Conservation (phyloP, 2,888 invertebrate genomes). For the Heliconius ethilla region DNA sequence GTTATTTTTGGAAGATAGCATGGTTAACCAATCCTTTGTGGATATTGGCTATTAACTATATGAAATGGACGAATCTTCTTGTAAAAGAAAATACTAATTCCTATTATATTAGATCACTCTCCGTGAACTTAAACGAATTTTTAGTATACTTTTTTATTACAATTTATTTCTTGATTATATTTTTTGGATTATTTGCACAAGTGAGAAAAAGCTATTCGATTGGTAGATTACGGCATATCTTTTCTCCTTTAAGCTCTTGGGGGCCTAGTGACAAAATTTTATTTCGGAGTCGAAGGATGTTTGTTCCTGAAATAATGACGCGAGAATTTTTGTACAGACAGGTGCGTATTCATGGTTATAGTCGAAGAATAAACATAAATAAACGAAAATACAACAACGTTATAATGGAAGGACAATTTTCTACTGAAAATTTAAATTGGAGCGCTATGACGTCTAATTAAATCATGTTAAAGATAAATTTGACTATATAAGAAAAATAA, state of each 20-base stretch:
- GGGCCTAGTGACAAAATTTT: slow-evolving; percentile 68
- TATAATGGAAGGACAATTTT: slow-evolving; percentile 42
- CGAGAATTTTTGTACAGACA: slow-evolving; percentile 77
- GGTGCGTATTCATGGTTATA: slow-evolving; percentile 68
- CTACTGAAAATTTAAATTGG: slow-evolving; percentile 55
- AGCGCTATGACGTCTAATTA: slow-evolving; percentile 62
- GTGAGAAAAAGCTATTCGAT: slow-evolving; percentile 50
- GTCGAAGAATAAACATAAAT: slow-evolving; percentile 30
- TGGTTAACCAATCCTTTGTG: slow-evolving; percentile 68
- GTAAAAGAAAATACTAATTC: slow-evolving; percentile 51
- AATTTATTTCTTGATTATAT: slow-evolving; percentile 56
- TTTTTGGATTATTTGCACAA: slow-evolving; percentile 55
- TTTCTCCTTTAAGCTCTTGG: slow-evolving; percentile 61
- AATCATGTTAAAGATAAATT: slow-evolving; percentile 21
- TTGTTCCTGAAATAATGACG: slow-evolving; percentile 78
- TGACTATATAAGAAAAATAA: background rate
- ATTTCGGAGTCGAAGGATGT: slow-evolving; percentile 73
- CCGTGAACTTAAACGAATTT: slow-evolving; percentile 51
- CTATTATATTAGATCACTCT: slow-evolving; percentile 49
- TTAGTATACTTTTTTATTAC: slow-evolving; percentile 56
- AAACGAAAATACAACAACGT: slow-evolving; percentile 34
- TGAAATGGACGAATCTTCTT: slow-evolving; percentile 49
- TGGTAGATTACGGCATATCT: slow-evolving; percentile 49
- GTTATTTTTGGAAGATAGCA: slow-evolving; percentile 65
- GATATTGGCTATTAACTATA: slow-evolving; percentile 52